Evolutionary conservation across 2,797 vertebrate genomes (phyloP).

Genomic region (Craterocephalus amniculus): DNA sequence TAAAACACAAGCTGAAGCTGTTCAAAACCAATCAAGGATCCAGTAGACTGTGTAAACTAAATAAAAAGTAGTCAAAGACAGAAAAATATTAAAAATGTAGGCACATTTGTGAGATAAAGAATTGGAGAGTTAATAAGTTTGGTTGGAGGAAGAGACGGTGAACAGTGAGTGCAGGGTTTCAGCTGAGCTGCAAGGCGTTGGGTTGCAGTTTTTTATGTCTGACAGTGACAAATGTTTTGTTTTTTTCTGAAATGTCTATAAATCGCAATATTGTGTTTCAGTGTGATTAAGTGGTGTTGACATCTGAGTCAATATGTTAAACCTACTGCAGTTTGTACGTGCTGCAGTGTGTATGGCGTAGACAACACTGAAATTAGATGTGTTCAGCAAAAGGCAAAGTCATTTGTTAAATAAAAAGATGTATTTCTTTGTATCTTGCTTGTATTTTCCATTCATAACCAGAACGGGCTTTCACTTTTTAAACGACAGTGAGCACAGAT

Average conservation of each 20-base stretch:
- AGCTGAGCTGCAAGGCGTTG: slow-evolving; percentile 37
- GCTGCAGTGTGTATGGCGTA: slow-evolving; percentile 29
- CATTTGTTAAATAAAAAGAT: slow-evolving; percentile 75
- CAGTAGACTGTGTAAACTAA: background rate
- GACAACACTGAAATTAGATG: slow-evolving; percentile 49
- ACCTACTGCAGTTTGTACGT: slow-evolving; percentile 52
- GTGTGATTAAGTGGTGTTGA: slow-evolving; percentile 68
- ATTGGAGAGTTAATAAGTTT: slow-evolving; percentile 3
- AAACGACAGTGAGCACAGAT: slow-evolving; percentile 5
- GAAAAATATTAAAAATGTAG: background rate
- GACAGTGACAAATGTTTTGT: slow-evolving; percentile 59
- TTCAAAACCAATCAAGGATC: slow-evolving; percentile 21
- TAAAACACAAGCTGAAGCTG: slow-evolving; percentile 51
- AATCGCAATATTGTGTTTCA: slow-evolving; percentile 61
- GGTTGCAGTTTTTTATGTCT: slow-evolving; percentile 40
- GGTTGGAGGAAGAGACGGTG: slow-evolving; percentile 1
- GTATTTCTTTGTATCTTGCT: slow-evolving; percentile 63
- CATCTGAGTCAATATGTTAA: slow-evolving; percentile 59
- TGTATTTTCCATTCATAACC: slow-evolving; percentile 60
- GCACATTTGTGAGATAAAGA: slow-evolving; percentile 4
- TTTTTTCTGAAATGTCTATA: slow-evolving; percentile 60
- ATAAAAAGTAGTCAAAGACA: background rate
- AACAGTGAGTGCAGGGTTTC: slow-evolving; percentile 34
- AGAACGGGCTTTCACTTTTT: slow-evolving; percentile 6
- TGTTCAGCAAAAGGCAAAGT: slow-evolving; percentile 59